Conservation (phyloP, 2,797 vertebrate genomes). For the Pachyuromys duprasi region DNA sequence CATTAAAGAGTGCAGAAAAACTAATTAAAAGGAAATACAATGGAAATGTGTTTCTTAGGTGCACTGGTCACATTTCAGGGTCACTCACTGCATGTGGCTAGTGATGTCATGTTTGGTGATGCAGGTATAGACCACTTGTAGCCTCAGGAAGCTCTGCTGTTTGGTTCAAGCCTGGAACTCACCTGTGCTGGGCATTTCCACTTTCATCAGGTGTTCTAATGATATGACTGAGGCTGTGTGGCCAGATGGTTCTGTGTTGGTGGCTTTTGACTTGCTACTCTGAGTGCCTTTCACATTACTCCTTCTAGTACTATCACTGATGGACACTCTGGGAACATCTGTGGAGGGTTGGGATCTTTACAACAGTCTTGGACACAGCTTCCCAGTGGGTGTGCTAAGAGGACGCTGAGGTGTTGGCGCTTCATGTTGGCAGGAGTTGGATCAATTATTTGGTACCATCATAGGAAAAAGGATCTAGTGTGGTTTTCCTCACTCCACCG, state of each 20-base stretch:
- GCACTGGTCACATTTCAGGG: neutral
- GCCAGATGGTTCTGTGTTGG: neutral
- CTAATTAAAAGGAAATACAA: constrained; percentile 20
- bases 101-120: neutral
- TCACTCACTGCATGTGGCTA: neutral
- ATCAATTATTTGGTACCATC: neutral
- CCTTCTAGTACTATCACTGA: neutral
- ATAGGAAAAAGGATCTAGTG: neutral
- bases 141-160: neutral
- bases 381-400: neutral
- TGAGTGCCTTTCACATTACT: neutral
- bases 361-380: neutral
- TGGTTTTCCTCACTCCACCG: neutral
- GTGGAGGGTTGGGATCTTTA: neutral
- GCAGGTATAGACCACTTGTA: neutral
- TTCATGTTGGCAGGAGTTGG: neutral
- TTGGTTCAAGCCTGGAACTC: neutral
- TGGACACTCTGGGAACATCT: neutral
- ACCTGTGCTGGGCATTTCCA: neutral
- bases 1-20: constrained; percentile 19
- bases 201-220: neutral
- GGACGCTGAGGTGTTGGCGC: neutral
- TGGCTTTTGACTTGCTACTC: neutral
- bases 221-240: neutral
- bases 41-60: neutral